phyloP scores from a whole-genome alignment of 2,113 vertebrate species.

The Hypanus sabinus region DNA sequence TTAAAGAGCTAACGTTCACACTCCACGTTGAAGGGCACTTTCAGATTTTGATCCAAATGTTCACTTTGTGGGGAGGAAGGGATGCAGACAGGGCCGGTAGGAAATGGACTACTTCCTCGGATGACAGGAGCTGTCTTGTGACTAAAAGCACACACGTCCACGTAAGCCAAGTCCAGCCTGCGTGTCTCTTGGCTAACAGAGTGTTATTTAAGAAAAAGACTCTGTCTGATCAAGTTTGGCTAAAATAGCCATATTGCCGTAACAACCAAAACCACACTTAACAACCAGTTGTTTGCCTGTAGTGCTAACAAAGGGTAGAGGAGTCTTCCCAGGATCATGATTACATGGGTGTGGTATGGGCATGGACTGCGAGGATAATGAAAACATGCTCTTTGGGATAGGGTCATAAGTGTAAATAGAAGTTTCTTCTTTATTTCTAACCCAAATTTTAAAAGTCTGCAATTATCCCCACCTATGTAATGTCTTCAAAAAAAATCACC shows the following conservation, averaged over 20 bases:
- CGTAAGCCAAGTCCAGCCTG: not conserved
- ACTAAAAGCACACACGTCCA: not conserved
- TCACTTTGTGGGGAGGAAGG: constrained; percentile 20
- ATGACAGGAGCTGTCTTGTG: not conserved
- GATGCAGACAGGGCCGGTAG: not conserved
- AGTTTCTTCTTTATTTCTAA: not conserved
- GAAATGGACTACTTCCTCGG: not conserved
- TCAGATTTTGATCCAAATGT: not conserved
- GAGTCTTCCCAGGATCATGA: not conserved
- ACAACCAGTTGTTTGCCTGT: constrained; percentile 16
- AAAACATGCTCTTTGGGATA: not conserved
- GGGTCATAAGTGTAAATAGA: constrained; percentile 24
- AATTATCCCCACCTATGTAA: not conserved
- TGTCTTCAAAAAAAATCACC: not conserved
- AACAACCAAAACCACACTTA: constrained; percentile 27
- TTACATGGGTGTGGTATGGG: not conserved
- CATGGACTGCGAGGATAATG: not conserved
- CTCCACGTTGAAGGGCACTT: not conserved
- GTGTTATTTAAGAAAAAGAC: constrained; percentile 24
- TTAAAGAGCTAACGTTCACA: not conserved
- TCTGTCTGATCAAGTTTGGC: not conserved
- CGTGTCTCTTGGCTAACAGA: constrained; percentile 25
- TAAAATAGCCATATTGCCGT: constrained; percentile 29
- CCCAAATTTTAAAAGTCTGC: not conserved
- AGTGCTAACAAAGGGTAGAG: not conserved